Evolutionary conservation across 2,113 vertebrate species (phyloP).

Genomic region (Noctilio leporinus): DNA sequence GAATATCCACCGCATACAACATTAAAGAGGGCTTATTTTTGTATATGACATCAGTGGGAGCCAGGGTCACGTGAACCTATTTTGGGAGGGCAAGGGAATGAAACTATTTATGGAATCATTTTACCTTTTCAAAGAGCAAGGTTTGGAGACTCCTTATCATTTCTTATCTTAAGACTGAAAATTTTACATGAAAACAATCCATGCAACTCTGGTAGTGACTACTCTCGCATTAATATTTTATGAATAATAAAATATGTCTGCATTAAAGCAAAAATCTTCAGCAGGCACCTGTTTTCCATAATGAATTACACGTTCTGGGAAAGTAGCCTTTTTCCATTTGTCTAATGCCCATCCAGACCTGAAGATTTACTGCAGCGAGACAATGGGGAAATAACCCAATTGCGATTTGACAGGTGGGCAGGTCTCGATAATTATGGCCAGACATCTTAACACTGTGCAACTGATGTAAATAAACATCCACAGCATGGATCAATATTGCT

Average conservation of each 20-base stretch:
- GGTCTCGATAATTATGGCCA: slow-evolving; percentile 83
- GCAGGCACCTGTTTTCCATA: slow-evolving; percentile 84
- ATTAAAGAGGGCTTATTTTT: slow-evolving; percentile 78
- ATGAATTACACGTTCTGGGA: slow-evolving; percentile 78
- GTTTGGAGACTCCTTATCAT: slow-evolving; percentile 63
- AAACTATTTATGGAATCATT: slow-evolving; percentile 77
- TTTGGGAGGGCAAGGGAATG: slow-evolving; percentile 76
- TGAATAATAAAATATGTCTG: slow-evolving; percentile 80
- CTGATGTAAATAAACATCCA: slow-evolving; percentile 79
- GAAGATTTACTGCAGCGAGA: slow-evolving; percentile 79
- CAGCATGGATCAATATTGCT: slow-evolving; percentile 76
- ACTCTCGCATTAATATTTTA: slow-evolving; percentile 78
- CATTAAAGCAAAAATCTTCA: slow-evolving; percentile 78
- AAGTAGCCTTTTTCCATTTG: slow-evolving; percentile 76
- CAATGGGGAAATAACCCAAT: slow-evolving; percentile 84
- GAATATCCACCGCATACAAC: slow-evolving; percentile 68
- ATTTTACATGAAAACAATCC: slow-evolving; percentile 67
- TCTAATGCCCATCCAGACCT: slow-evolving; percentile 71
- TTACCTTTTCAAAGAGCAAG: slow-evolving; percentile 73
- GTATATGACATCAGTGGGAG: slow-evolving; percentile 77
- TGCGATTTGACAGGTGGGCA: slow-evolving; percentile 86
- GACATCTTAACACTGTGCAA: slow-evolving; percentile 78
- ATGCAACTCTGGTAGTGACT: slow-evolving; percentile 68
- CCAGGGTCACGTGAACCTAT: slow-evolving; percentile 75
- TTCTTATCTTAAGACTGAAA: slow-evolving; percentile 66